These are phyloP conservation scores for Drosophila watanabei DNA, from an alignment of 1,140 invertebrate species.

Conservation along the genomic window DNA sequence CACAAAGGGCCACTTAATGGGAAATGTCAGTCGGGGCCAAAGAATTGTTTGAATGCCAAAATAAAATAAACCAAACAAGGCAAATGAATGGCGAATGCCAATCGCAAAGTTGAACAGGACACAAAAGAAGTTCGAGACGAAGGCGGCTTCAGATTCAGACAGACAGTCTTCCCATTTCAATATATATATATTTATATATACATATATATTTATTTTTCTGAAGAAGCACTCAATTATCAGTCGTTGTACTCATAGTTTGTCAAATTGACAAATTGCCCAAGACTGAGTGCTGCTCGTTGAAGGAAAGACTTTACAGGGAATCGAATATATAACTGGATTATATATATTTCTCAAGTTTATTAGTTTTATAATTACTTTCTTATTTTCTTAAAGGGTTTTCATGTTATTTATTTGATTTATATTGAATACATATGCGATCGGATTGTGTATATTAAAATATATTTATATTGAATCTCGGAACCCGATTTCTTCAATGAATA, in stretches of 20 bases:
- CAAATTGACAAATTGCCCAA: constrained; percentile 15
- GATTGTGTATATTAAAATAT: no score
- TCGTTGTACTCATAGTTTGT: constrained; percentile 12
- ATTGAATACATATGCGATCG: no score
- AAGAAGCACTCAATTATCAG: constrained; percentile 25
- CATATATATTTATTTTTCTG: neutral
- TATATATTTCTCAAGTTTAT: neutral
- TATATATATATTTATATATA: neutral
- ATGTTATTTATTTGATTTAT: no score
- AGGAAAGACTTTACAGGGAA: neutral
- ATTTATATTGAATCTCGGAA: neutral
- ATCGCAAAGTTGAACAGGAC: constrained; percentile 24
- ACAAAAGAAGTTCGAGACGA: neutral
- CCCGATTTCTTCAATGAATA: no score
- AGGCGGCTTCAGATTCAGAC: neutral
- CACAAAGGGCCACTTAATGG: constrained; percentile 39
- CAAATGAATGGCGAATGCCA: constrained; percentile 30
- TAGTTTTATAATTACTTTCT: neutral
- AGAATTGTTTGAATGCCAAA: constrained; percentile 18
- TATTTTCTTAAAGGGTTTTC: neutral
- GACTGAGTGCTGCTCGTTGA: neutral
- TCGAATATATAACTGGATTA: neutral
- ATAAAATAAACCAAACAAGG: constrained; percentile 28
- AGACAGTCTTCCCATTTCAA: neutral
- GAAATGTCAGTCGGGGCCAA: constrained; percentile 12